phyloP scores from a whole-genome alignment of 2,797 vertebrate genomes.

The Sebastes kiyomatsui region DNA sequence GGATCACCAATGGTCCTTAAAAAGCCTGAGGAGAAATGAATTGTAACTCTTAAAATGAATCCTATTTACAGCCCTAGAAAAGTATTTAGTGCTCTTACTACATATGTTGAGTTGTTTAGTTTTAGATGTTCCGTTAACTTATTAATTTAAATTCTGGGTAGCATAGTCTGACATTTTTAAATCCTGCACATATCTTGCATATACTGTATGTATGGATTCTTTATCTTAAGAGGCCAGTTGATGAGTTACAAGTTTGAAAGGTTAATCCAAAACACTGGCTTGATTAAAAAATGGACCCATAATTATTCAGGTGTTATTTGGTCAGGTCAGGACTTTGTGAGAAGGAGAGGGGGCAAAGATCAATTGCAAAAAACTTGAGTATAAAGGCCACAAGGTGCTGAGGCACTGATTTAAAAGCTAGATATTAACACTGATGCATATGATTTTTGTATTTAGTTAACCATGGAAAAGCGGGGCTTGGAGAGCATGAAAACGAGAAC shows the following conservation, averaged over 20 bases:
- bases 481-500: background rate
- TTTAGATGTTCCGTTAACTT: background rate
- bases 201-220: background rate
- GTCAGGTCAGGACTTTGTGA: background rate
- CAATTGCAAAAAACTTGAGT: background rate
- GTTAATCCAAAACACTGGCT: background rate
- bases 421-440: background rate
- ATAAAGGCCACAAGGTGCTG: background rate
- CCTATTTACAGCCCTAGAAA: background rate
- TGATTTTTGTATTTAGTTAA: background rate
- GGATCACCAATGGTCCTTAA: background rate
- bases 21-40: background rate
- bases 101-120: background rate
- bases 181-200: background rate
- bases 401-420: background rate
- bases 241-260: background rate
- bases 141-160: background rate
- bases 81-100: rapidly evolving
- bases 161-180: background rate
- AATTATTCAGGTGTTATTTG: background rate
- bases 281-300: background rate
- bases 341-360: background rate
- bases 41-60: background rate
- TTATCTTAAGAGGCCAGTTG: background rate
- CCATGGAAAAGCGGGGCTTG: background rate